Evolutionary conservation across 2,113 vertebrate species (phyloP).

Genomic region (Melanotaenia duboulayi): DNA sequence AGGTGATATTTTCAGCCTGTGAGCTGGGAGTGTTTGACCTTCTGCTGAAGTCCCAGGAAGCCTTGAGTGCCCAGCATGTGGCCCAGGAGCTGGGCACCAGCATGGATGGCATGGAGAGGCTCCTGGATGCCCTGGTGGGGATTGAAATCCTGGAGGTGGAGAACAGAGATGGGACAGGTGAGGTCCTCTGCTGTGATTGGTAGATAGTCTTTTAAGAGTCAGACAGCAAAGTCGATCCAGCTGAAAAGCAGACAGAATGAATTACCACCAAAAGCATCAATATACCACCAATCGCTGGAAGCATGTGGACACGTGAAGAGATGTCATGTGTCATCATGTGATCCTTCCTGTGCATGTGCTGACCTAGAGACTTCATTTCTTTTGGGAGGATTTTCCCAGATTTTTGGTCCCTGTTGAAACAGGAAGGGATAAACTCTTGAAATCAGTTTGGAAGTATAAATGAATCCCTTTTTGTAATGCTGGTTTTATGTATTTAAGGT

Average conservation of each 20-base stretch:
- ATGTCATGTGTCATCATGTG: no score
- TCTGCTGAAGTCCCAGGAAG: slow-evolving; percentile 69
- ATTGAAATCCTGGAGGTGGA: slow-evolving; percentile 82
- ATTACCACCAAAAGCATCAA: neutral
- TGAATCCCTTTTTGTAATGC: no score
- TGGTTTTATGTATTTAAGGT: no score
- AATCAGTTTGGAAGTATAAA: no score
- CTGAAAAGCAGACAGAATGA: neutral
- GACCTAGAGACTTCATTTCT: no score
- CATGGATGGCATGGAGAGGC: slow-evolving; percentile 75
- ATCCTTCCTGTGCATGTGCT: no score
- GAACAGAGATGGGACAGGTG: slow-evolving; percentile 68
- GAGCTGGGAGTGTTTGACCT: slow-evolving; percentile 84
- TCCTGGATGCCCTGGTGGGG: slow-evolving; percentile 81
- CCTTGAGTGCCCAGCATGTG: slow-evolving; percentile 66
- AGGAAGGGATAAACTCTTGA: no score
- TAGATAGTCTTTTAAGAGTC: no score
- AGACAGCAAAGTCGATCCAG: neutral
- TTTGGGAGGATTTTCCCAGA: no score
- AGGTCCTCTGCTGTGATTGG: neutral
- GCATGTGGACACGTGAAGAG: no score
- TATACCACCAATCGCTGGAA: neutral
- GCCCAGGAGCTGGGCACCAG: slow-evolving; percentile 67
- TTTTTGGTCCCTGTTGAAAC: no score
- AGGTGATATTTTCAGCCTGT: slow-evolving; percentile 84